Percentiles rank a stretch among this genome's conserved stretches.
phyloP scores from a whole-genome alignment of 1,140 invertebrate genomes.

The Wiebesia pumilae region DNA sequence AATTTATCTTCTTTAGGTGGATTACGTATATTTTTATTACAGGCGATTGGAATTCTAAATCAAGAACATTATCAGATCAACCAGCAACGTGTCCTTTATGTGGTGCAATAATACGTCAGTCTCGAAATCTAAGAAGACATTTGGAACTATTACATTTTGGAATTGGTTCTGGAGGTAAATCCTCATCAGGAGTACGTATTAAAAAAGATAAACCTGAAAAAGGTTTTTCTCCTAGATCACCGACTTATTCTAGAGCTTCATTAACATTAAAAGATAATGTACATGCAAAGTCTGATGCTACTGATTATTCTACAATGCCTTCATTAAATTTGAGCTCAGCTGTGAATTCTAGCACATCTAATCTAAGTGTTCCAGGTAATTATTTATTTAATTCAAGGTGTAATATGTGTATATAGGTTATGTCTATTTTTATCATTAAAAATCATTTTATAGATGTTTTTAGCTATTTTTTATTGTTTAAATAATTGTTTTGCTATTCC shows the following conservation, averaged over 20 bases:
- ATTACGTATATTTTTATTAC: slow-evolving; percentile 56
- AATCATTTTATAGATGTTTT: neutral
- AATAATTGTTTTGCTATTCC: neutral
- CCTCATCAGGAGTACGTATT: slow-evolving; percentile 52
- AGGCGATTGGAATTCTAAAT: slow-evolving; percentile 64
- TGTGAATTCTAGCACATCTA: slow-evolving; percentile 59
- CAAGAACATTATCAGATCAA: slow-evolving; percentile 68
- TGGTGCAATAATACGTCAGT: slow-evolving; percentile 71
- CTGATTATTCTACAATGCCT: slow-evolving; percentile 59
- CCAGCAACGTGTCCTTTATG: slow-evolving; percentile 70
- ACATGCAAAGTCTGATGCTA: slow-evolving; percentile 57
- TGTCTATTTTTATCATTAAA: no score
- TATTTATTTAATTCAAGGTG: neutral
- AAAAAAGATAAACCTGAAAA: slow-evolving; percentile 49
- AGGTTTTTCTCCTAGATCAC: slow-evolving; percentile 19
- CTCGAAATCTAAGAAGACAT: slow-evolving; percentile 70
- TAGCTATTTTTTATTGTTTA: neutral
- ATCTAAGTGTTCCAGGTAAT: slow-evolving; percentile 63
- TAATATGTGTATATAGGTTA: neutral
- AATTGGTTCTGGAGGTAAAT: slow-evolving; percentile 60
- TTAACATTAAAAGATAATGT: slow-evolving; percentile 54
- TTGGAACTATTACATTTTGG: slow-evolving; percentile 72
- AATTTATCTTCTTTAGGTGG: slow-evolving; percentile 36
- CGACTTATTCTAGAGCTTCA: slow-evolving; percentile 42
- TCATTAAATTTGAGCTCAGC: slow-evolving; percentile 61